Conservation (phyloP, 2,888 invertebrate species). For the Andrena dorsata region DNA sequence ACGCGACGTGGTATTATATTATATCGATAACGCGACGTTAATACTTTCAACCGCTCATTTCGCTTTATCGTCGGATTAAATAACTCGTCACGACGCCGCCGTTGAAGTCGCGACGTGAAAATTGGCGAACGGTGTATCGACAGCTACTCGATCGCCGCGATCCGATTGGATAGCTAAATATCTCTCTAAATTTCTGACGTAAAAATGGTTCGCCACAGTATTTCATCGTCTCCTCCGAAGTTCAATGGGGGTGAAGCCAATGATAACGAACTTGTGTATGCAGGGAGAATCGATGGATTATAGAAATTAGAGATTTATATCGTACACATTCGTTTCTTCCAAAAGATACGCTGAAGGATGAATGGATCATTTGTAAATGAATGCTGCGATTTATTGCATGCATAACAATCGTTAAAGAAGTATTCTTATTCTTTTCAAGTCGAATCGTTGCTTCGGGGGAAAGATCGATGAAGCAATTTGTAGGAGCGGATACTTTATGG, state of each 20-base stretch:
- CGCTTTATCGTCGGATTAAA: conserved; percentile 24
- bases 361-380: too few species aligned
- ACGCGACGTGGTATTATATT: conserved; percentile 5
- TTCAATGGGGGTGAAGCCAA: neutral
- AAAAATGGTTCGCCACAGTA: neutral
- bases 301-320: too few species aligned
- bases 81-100: conserved; percentile 33
- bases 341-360: too few species aligned
- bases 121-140: conserved; percentile 19
- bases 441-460: too few species aligned
- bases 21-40: conserved; percentile 27
- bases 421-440: too few species aligned
- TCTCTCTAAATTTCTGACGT: neutral
- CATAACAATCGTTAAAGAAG: too few species aligned
- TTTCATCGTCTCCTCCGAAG: neutral
- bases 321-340: neutral
- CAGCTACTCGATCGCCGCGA: conserved; percentile 1
- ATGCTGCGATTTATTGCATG: too few species aligned
- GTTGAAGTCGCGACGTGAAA: conserved; percentile 19
- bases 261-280: neutral
- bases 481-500: too few species aligned
- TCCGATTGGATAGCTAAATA: neutral
- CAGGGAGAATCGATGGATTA: neutral
- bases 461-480: too few species aligned
- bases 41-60: conserved; percentile 34